Evolutionary conservation across 2,888 invertebrate species (phyloP), one percentile per base, ranked within the genome.

Genomic region (Prenolepis imparis): DNA sequence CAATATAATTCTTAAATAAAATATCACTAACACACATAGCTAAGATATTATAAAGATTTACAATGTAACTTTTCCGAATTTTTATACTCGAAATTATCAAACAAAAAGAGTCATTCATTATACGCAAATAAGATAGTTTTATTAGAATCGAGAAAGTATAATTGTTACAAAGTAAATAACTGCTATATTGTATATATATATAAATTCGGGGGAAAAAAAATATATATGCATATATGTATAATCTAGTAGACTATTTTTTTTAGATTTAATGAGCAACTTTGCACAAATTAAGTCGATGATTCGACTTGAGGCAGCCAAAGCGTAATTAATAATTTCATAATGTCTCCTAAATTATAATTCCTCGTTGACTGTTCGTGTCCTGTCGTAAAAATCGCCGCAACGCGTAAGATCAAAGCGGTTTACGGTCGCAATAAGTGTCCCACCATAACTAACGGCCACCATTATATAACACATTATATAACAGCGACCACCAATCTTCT

Each of bases 331-430:
- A 59, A 72, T 44, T 59, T 21, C 24, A 21, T 12, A 36, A 72
- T 36, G 72, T 44, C 44, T 44, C 59, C 9, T 68, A 68, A 52
- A 68, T 48, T 32, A 32, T 70, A 68, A 78, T 12, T 70, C 18
- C 41, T 70, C 59, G 78, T 36, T 57, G 59, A 70, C 28, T 44
- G 70, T 21, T 15, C 12, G 68, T 41, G 55, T 78, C 32, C 21
- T 24, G 41, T 32, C 32, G 59, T 80, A 80, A 80, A 80, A 80
- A 80, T 80, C 59, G 32, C 6, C 32, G 21, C 41, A 39, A 28
- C 28, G 41, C 77, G 41, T 59, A 5, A 80, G 78, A 80, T 80
- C 78, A 72, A 80, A 78, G 78, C 72, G 48, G 72, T 78, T 78
- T 80, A 80, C 59, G 72, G 44, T 70, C 44, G 72, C 48, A 80